Conservation (phyloP, 2,797 vertebrate species). For the Pyrocephalus nanus region DNA sequence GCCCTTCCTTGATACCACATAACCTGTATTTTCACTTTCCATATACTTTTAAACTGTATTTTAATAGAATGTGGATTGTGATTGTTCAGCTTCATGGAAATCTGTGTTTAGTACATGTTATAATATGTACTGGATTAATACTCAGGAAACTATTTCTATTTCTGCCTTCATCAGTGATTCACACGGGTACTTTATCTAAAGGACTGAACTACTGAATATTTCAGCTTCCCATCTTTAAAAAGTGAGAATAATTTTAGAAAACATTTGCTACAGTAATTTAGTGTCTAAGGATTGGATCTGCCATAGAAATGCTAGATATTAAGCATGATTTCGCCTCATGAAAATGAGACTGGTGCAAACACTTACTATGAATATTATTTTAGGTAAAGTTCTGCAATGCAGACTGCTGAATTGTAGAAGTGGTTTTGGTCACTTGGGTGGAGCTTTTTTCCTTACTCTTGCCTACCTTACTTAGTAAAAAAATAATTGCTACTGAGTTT, state of each 20-base stretch:
- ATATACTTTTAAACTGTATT: background rate
- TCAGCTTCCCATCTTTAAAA: background rate
- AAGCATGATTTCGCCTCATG: background rate
- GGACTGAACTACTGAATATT: background rate
- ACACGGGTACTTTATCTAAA: background rate
- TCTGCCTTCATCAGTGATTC: background rate
- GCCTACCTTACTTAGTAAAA: background rate
- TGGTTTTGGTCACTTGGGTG: background rate
- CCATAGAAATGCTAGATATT: background rate
- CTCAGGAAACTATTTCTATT: background rate
- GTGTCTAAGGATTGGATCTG: background rate
- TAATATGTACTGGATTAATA: background rate
- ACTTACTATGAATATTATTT: background rate
- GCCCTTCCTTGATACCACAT: background rate
- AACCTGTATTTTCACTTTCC: background rate
- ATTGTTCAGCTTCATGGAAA: background rate
- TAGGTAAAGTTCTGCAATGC: background rate
- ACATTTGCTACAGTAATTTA: background rate
- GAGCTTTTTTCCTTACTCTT: background rate
- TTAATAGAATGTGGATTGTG: background rate
- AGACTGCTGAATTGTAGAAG: background rate
- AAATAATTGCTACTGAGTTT: background rate
- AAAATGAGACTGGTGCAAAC: background rate
- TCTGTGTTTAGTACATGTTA: background rate
- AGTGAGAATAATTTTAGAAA: background rate